Percentiles rank a stretch among this genome's conserved stretches.
Evolutionary conservation across 2,797 vertebrate species (phyloP).

Genomic region (Limnodromus scolopaceus): DNA sequence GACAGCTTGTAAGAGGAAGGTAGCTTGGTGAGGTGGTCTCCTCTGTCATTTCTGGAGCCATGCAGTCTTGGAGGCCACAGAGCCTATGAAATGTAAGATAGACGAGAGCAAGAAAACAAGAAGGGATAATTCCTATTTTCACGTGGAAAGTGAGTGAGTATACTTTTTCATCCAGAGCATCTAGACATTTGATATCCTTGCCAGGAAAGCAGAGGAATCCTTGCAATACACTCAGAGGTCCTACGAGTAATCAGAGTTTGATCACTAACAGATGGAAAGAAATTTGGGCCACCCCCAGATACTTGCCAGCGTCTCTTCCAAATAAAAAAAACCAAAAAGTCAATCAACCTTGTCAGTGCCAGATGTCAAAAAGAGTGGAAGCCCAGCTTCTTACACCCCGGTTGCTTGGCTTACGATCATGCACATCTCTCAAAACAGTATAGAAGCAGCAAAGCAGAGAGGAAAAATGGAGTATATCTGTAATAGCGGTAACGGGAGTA

Average conservation of each 20-base stretch:
- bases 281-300: not conserved
- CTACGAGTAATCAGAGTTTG: not conserved
- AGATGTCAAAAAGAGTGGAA: not conserved
- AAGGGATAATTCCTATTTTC: not conserved
- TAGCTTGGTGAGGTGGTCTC: not conserved
- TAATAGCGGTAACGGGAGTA: not conserved
- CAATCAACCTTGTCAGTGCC: not conserved
- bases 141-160: not conserved
- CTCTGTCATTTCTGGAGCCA: not conserved
- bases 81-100: not conserved
- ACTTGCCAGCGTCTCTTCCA: not conserved
- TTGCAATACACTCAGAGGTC: not conserved
- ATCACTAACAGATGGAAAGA: not conserved
- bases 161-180: not conserved
- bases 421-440: not conserved
- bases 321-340: not conserved
- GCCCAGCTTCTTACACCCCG: fast-evolving
- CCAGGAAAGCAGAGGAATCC: not conserved
- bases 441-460: not conserved
- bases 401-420: not conserved
- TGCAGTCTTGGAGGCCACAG: not conserved
- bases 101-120: not conserved
- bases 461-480: not conserved
- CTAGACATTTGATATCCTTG: not conserved
- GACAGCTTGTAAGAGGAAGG: not conserved